Percentiles rank a stretch among this genome's conserved stretches.
These are phyloP conservation scores for Neotragus moschatus DNA, from an alignment of 2,113 vertebrate species.

Conservation along the genomic window DNA sequence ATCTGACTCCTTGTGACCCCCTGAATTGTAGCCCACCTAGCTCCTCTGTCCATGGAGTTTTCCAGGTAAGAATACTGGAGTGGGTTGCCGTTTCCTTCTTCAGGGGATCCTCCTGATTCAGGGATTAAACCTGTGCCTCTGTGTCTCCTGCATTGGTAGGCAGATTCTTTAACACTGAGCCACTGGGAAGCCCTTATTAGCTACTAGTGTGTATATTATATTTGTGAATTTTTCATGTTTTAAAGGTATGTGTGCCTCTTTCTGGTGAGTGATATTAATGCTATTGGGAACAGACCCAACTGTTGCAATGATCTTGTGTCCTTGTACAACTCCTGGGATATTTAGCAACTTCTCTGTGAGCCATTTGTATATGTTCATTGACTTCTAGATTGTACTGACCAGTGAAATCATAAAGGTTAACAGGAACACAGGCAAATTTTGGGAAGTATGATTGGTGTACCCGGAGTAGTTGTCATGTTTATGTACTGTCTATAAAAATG, in stretches of 20 bases:
- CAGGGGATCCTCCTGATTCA: not conserved
- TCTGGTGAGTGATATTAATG: not conserved
- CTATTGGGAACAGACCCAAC: not conserved
- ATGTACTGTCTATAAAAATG: not conserved
- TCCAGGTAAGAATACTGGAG: not conserved
- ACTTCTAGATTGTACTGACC: not conserved
- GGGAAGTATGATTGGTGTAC: not conserved
- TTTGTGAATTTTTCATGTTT: not conserved
- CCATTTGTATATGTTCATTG: slow-evolving; percentile 14
- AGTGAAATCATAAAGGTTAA: not conserved
- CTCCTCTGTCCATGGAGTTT: not conserved
- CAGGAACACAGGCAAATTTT: not conserved
- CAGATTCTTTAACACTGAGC: not conserved
- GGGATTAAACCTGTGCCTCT: not conserved
- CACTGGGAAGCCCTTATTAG: not conserved
- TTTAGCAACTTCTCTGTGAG: slow-evolving; percentile 11
- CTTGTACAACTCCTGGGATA: not conserved
- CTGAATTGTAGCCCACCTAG: not conserved
- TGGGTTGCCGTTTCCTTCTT: not conserved
- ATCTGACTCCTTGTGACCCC: not conserved
- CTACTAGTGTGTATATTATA: not conserved
- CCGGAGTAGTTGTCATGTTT: not conserved
- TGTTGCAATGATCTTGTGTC: not conserved
- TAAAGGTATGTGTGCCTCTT: not conserved
- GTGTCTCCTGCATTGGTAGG: not conserved